Evolutionary conservation across 1,140 invertebrate genomes (phyloP), one percentile per base, ranked within the genome.

Genomic region (Colletes latitarsis): DNA sequence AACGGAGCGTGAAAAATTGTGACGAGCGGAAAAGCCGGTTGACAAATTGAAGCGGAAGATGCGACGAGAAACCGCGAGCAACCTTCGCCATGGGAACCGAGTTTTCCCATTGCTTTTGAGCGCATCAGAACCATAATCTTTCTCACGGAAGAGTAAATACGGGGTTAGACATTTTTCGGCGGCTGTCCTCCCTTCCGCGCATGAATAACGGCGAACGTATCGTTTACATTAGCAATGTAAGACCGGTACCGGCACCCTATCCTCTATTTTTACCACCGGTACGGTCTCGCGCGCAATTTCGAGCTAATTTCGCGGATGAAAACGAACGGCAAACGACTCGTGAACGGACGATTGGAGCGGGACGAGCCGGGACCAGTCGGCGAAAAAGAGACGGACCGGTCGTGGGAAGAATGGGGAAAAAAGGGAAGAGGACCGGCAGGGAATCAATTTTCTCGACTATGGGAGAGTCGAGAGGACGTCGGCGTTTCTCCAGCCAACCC

Each of bases 401-500:
- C 10, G 49, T 49, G 10, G 39, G 19, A 14, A 55, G 21, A 52
- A 52, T 19, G 3, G 21, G 30, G 30, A 30, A 21, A 12, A 39
- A 57, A 46, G 43, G 10, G 6, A 41, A 43, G 52, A 17, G 14
- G 53, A 39, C 21, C 53, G 57, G 21, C 10, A 49, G 49, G 46
- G 76, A 78, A 82, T 88, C 66, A 88, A 89, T 88, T 90, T 90
- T 89, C 82, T 84, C 83, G 80, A 58, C 14, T 53, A 39, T 66
- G 46, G 21, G 15, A 62, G 70, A 78, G 68, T 21, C 30, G 43
- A 77, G 66, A 46, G 52, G 19, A 72, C 21, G 66, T 57, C 67
- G 58, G 30, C 66, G 53, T n/a, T 76, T 49, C 76, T 55, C n/a
- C 64, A n/a, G 21, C 43, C 63, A 66, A 21, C 21, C 73, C 75